A percentile compares a stretch with the other conserved stretches of the same genome.
Evolutionary conservation across 2,888 invertebrate species (phyloP).

Genomic region (Parochlus steinenii): DNA sequence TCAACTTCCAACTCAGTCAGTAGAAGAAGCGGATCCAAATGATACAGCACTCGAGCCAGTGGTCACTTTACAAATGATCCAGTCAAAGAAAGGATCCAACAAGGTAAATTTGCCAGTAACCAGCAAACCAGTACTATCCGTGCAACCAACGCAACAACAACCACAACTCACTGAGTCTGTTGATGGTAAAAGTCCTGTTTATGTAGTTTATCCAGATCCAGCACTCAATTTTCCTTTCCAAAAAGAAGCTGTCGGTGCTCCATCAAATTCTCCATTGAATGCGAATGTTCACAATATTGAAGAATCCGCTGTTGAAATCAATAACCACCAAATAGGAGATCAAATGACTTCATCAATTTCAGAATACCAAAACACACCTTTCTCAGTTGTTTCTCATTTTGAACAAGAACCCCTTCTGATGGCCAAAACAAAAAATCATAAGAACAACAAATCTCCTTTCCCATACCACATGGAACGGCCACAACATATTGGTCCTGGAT

Average conservation of each 20-base stretch:
- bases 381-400: slow-evolving; percentile 27
- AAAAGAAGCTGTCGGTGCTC: too few species aligned
- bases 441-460: slow-evolving; percentile 37
- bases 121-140: slow-evolving; percentile 13
- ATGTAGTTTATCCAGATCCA: slow-evolving; percentile 44
- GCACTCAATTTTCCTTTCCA: too few species aligned
- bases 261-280: slow-evolving; percentile 32
- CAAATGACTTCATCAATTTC: slow-evolving; percentile 17
- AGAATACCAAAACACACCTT: slow-evolving; percentile 30
- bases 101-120: slow-evolving; percentile 9
- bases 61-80: slow-evolving; percentile 52
- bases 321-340: slow-evolving; percentile 36
- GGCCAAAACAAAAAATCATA: slow-evolving; percentile 22
- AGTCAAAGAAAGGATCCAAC: slow-evolving; percentile 29
- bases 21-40: slow-evolving; percentile 22
- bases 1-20: slow-evolving; percentile 26
- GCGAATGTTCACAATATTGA: slow-evolving; percentile 22
- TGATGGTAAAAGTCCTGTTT: slow-evolving; percentile 31
- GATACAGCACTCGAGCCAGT: slow-evolving; percentile 33
- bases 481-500: slow-evolving; percentile 22
- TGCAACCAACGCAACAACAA: slow-evolving; percentile 14
- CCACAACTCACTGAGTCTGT: slow-evolving; percentile 17
- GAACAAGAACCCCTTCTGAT: slow-evolving; percentile 32
- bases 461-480: slow-evolving; percentile 47
- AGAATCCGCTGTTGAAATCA: slow-evolving; percentile 34